Conservation (phyloP, 2,888 invertebrate genomes). For the Drosophila gaucha region DNA sequence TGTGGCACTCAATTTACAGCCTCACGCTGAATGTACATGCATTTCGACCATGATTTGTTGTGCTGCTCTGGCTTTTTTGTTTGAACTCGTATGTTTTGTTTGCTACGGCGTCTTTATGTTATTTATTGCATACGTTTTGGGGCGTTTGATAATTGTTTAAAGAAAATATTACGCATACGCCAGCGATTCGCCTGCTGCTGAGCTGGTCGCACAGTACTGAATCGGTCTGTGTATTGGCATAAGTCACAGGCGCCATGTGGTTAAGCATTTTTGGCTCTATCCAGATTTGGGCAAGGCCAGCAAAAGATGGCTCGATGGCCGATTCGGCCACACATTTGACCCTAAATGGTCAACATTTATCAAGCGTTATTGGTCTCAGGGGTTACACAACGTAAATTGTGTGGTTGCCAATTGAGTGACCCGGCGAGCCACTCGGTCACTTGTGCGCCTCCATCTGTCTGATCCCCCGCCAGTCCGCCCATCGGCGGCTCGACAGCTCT, state of each 20-base stretch:
- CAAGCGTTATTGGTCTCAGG: slow-evolving; percentile 82
- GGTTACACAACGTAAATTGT: slow-evolving; percentile 80
- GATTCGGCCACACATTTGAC: slow-evolving; percentile 73
- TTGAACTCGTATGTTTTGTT: slow-evolving; percentile 11
- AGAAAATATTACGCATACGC: slow-evolving; percentile 78
- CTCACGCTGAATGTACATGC: slow-evolving; percentile 37
- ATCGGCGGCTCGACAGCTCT: slow-evolving; percentile 18
- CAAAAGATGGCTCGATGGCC: slow-evolving; percentile 35
- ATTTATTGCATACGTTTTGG: slow-evolving; percentile 72
- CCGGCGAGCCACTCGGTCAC: slow-evolving; percentile 60
- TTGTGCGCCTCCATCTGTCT: slow-evolving; percentile 27
- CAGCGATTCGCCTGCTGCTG: slow-evolving; percentile 54
- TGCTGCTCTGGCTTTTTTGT: slow-evolving; percentile 26
- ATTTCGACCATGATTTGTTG: slow-evolving; percentile 74
- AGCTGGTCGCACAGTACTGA: slow-evolving; percentile 22
- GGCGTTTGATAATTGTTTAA: slow-evolving; percentile 77
- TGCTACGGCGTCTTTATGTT: slow-evolving; percentile 46
- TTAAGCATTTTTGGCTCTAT: slow-evolving; percentile 34
- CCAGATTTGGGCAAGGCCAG: slow-evolving; percentile 34
- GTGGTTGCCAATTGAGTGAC: slow-evolving; percentile 78
- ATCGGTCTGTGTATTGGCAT: slow-evolving; percentile 36
- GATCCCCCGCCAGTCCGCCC: slow-evolving; percentile 16
- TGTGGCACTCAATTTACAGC: slow-evolving; percentile 58
- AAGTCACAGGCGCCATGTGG: slow-evolving; percentile 68
- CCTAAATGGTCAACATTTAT: slow-evolving; percentile 82